phyloP scores from a whole-genome alignment of 2,113 vertebrate species.

The Crotalus horridus region DNA sequence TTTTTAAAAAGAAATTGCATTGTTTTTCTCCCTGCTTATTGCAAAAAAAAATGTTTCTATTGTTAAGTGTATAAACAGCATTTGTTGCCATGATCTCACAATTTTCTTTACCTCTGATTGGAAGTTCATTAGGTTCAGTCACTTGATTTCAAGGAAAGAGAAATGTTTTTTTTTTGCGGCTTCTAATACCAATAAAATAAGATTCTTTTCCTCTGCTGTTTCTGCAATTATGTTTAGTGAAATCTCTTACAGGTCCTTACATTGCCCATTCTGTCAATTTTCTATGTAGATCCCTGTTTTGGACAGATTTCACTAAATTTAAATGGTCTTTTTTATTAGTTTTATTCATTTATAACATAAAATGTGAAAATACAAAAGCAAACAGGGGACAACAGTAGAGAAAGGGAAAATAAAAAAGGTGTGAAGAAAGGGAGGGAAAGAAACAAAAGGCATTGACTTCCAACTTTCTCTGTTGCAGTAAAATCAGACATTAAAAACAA shows the following conservation, averaged over 20 bases:
- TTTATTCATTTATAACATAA: too few relatives aligned
- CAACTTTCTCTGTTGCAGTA: too few relatives aligned
- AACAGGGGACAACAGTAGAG: too few relatives aligned
- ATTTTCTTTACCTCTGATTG: slow-evolving; percentile 35
- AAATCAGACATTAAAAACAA: too few relatives aligned
- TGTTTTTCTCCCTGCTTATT: slow-evolving; percentile 19
- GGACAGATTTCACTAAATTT: not conserved
- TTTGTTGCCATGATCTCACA: slow-evolving; percentile 32
- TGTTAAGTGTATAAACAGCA: slow-evolving; percentile 22
- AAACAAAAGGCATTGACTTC: too few relatives aligned
- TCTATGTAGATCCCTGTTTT: slow-evolving; percentile 17
- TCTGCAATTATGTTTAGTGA: slow-evolving; percentile 48
- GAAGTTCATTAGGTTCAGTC: slow-evolving; percentile 31
- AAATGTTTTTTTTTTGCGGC: not conserved
- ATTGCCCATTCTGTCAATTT: not conserved
- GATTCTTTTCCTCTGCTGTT: not conserved
- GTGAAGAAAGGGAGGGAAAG: too few relatives aligned
- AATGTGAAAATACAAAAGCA: too few relatives aligned
- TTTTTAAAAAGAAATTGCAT: slow-evolving; percentile 17
- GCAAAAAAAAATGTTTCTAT: slow-evolving; percentile 24
- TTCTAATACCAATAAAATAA: slow-evolving; percentile 1
- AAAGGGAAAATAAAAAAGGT: too few relatives aligned
- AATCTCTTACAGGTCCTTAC: slow-evolving; percentile 5
- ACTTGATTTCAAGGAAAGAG: slow-evolving; percentile 12
- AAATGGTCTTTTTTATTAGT: not conserved